Base-by-base conservation (phyloP, 2,797 vertebrate genomes). In the Ptychadena robeensis region DNA sequence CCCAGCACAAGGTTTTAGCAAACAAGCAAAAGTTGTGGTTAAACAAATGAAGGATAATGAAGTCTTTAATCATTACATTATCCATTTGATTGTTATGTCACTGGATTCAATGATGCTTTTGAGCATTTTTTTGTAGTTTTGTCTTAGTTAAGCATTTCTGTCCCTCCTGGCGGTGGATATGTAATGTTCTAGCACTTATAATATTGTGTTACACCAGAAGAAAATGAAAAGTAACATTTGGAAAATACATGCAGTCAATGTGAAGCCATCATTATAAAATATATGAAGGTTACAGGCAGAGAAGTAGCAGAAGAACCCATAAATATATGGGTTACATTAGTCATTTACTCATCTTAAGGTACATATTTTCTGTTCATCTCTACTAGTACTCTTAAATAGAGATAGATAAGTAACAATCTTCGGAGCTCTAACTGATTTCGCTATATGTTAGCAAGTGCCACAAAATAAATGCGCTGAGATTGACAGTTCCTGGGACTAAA, bases 381-480 rank as follows among this genome's bases (percentile, higher is more conserved):
- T 66, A 65, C 38, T 72, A 76, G 67, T 82, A 77, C 31, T 34
- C 75, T 67, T 79, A 79, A 53, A 72, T 64, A 71, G 57, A 82
- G 73, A 82, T 64, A 69, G 73, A 82, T 67, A 77, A 77, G 66
- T 64, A 82, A 69, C 79, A 63, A 64, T 71, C 73, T 68, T 71
- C 34, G 18, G 34, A 27, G 73, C 65, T 64, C 53, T 82, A 82
- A 77, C 61, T 61, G 66, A 64, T 61, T 53, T 77, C 31, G n/a
- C 81, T 83, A 67, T 35, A 77, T 59, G 35, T 69, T 74, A 80
- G 35, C 34, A 18, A 73, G 76, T 73, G 63, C 22, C 69, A 76
- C 78, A 80, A 80, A 76, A 75, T 76, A 85, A 85, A 85, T 85
- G 83, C 27, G 37, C 77, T 53, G 71, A 85, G 83, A 71, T 83